Base-by-base conservation (phyloP, 2,888 invertebrate species). In the Dromius quadrimaculatus region DNA sequence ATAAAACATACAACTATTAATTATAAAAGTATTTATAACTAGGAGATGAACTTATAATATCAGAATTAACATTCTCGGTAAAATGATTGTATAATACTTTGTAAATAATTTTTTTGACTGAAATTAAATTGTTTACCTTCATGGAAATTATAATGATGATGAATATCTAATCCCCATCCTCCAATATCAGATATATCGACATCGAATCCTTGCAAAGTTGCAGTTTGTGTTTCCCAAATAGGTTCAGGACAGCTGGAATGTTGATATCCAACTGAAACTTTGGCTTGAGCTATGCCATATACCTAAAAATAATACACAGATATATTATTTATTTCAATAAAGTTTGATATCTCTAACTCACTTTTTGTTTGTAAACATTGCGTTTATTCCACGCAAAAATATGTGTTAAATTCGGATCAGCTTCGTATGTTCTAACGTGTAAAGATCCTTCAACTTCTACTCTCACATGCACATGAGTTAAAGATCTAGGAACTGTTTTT, bases 111-210 rank as follows among this genome's bases (percentile, higher is more conserved):
- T 2, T 13, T 15, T 59, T 23, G 4, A 32, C 17, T 23, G 5
- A 36, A 5, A 38, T 38, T 43, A 11, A 22, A 38, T 9, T 13
- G 6, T 28, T 23, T 76, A 83, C 89, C 98, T 85, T 98, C 97
- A 79, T 97, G 95, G 87, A 97, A 97, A 82, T 99, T 98, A 83
- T 98, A 98, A 82, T 97, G 95, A 83, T 99, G 98, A 83, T 98
- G 98, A 73, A 98, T 95, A 81, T 98, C 95, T 65, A 99, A 85
- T 61, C 98, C 97, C 98, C 98, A 99, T 50, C 97, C 97, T 0
- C 98, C 98, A 65, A 98, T 93, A 80, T 97, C 97, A 0, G 98
- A 96, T 74, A 97, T 97, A 78, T 95, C 95, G 59, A 98, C 95
- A 82, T 97, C 97, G 83, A 95, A 97, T 17, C 98, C 98, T 82